phyloP scores from a whole-genome alignment of 2,797 vertebrate genomes.

The Eospalax fontanierii region DNA sequence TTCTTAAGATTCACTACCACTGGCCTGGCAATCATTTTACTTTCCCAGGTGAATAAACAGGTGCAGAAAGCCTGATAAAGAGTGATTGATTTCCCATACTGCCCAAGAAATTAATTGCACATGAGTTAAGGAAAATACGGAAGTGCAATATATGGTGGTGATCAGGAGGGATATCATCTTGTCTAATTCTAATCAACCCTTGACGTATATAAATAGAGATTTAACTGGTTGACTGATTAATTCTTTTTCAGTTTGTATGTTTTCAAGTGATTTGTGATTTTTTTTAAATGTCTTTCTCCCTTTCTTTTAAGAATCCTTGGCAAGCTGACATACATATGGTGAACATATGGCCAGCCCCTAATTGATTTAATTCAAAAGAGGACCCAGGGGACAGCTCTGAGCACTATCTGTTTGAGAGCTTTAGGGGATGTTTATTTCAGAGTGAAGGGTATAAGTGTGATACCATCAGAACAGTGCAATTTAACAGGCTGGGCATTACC shows the following conservation, averaged over 20 bases:
- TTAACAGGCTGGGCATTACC: slow-evolving; percentile 38
- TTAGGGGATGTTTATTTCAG: slow-evolving; percentile 84
- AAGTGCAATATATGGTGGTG: slow-evolving; percentile 59
- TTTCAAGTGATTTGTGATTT: slow-evolving; percentile 78
- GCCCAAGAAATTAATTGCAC: slow-evolving; percentile 74
- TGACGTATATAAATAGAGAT: slow-evolving; percentile 65
- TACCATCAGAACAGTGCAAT: slow-evolving; percentile 40
- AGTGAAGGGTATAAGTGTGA: slow-evolving; percentile 85
- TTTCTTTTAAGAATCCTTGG: slow-evolving; percentile 82
- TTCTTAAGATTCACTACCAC: background rate
- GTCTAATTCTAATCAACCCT: slow-evolving; percentile 75
- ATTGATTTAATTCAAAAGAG: slow-evolving; percentile 87
- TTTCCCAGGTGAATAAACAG: slow-evolving; percentile 75
- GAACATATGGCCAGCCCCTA: slow-evolving; percentile 87
- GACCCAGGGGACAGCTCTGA: slow-evolving; percentile 85
- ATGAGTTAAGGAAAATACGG: slow-evolving; percentile 50
- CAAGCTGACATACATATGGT: slow-evolving; percentile 88
- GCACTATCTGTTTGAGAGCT: slow-evolving; percentile 86
- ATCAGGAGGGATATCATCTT: slow-evolving; percentile 49
- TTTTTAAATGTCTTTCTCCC: slow-evolving; percentile 79
- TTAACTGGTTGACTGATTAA: slow-evolving; percentile 76
- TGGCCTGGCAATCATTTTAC: slow-evolving; percentile 67
- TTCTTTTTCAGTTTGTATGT: slow-evolving; percentile 74
- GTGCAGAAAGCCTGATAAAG: slow-evolving; percentile 78
- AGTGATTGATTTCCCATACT: slow-evolving; percentile 74